Evolutionary conservation across 2,797 vertebrate species (phyloP).

Genomic region (Esox masquinongy): DNA sequence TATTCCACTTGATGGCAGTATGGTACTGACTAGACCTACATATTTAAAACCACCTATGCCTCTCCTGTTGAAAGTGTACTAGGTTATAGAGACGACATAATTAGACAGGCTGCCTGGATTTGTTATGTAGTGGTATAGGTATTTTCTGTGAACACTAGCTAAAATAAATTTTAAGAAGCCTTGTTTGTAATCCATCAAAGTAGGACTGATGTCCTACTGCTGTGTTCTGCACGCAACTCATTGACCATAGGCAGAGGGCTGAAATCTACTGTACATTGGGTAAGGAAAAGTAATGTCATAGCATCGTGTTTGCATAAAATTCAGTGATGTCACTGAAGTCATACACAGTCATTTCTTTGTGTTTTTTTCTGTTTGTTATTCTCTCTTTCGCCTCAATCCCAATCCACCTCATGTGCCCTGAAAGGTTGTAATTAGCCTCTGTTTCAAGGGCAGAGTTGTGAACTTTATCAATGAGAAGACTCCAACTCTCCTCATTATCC

Average conservation of each 20-base stretch:
- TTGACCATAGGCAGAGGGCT: not conserved
- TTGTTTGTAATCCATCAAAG: not conserved
- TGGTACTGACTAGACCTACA: not conserved
- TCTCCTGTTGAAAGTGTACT: not conserved
- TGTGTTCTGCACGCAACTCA: not conserved
- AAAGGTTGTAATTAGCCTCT: conserved; percentile 6
- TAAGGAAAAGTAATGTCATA: not conserved
- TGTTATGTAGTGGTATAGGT: not conserved
- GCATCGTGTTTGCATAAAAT: not conserved
- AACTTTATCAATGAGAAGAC: not conserved
- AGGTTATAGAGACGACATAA: not conserved
- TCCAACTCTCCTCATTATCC: conserved; percentile 1
- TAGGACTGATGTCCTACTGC: not conserved
- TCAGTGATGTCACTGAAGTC: not conserved
- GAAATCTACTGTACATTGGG: not conserved
- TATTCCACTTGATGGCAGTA: conserved; percentile 8
- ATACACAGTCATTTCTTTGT: not conserved
- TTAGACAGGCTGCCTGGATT: not conserved
- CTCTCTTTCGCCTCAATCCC: not conserved
- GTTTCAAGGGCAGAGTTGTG: conserved; percentile 5
- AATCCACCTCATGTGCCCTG: not conserved
- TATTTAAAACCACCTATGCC: not conserved
- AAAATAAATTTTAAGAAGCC: not conserved
- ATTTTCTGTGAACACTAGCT: not conserved
- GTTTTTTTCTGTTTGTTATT: not conserved